phyloP scores from a whole-genome alignment of 2,113 vertebrate genomes.

The Coptodon bakossiorum region DNA sequence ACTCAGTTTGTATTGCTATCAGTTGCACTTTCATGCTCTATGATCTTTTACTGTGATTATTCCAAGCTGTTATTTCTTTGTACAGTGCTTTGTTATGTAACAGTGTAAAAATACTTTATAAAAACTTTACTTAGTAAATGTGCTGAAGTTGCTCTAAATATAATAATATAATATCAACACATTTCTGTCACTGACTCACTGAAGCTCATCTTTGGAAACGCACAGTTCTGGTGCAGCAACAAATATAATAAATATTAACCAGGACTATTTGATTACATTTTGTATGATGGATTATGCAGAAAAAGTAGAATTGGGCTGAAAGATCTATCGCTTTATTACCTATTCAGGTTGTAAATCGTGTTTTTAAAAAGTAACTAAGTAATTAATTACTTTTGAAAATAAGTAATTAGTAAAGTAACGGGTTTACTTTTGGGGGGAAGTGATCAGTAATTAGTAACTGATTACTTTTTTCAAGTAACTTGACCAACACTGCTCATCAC shows the following conservation, averaged over 20 bases:
- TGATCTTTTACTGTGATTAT: background rate
- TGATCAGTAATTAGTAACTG: too few relatives aligned
- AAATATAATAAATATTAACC: background rate
- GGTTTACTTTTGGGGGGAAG: too few relatives aligned
- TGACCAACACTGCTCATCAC: too few relatives aligned
- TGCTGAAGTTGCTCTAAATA: background rate
- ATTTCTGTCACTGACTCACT: fast-evolving
- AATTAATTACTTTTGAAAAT: too few relatives aligned
- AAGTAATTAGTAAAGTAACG: too few relatives aligned
- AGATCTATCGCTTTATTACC: too few relatives aligned
- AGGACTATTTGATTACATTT: too few relatives aligned
- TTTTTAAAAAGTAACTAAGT: too few relatives aligned
- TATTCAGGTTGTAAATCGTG: too few relatives aligned
- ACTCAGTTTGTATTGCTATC: background rate
- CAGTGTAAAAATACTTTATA: background rate
- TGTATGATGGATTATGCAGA: too few relatives aligned
- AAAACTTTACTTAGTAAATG: background rate
- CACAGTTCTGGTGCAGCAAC: background rate
- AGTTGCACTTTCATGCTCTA: background rate
- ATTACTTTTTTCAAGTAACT: too few relatives aligned
- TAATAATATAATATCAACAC: background rate
- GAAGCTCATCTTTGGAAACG: background rate
- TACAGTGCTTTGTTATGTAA: background rate
- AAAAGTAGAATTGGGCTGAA: too few relatives aligned
- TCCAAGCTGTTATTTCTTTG: fast-evolving